phyloP scores from a whole-genome alignment of 37 sponge, comb jelly and placozoan species.

The Theonella swinhoei region DNA sequence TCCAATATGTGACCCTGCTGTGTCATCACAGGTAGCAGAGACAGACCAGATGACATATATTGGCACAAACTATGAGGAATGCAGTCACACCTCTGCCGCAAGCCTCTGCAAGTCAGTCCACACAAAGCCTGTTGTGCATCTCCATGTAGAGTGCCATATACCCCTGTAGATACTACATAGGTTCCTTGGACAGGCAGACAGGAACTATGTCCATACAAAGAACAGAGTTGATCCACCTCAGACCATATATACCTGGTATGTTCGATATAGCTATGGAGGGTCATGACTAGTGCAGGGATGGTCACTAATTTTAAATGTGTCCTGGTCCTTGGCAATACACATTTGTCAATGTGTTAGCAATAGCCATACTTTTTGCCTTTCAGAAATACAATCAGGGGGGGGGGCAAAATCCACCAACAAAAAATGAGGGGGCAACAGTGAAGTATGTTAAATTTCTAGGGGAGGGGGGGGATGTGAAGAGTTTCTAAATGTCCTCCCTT shows the following conservation, averaged over 20 bases:
- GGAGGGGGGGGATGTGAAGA: no score
- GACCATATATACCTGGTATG: slow-evolving; percentile 56
- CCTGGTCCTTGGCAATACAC: neutral
- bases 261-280: neutral
- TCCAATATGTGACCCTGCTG: no score
- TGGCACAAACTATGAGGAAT: slow-evolving; percentile 42
- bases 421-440: no score
- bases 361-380: no score
- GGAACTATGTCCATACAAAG: slow-evolving; percentile 43
- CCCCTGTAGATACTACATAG: slow-evolving; percentile 43
- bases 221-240: slow-evolving; percentile 39
- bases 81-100: neutral
- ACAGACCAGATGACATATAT: slow-evolving; percentile 44
- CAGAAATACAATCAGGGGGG: no score
- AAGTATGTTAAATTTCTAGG: no score
- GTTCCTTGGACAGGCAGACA: slow-evolving; percentile 37
- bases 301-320: neutral
- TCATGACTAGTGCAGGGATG: neutral
- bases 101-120: slow-evolving; percentile 13
- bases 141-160: neutral
- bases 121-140: neutral
- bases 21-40: slow-evolving; percentile 33
- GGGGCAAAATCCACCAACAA: no score
- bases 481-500: no score
- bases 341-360: neutral